Conservation (phyloP, 2,797 vertebrate genomes). For the Hirundo rustica region DNA sequence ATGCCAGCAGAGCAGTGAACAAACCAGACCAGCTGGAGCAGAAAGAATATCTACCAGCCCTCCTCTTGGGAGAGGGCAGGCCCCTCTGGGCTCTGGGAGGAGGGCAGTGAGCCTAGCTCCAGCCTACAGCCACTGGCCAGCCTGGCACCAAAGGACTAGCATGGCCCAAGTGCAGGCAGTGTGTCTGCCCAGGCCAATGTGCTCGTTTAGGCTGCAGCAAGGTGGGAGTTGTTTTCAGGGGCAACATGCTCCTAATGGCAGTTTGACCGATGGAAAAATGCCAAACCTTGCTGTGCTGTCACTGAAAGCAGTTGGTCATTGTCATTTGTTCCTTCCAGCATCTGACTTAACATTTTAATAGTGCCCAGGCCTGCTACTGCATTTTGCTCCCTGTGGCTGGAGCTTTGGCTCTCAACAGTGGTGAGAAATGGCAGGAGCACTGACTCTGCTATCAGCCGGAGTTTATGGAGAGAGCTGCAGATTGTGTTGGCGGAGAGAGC, state of each 20-base stretch:
- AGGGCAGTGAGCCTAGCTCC: background rate
- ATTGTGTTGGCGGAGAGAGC: background rate
- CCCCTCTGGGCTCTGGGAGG: background rate
- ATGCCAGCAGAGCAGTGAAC: background rate
- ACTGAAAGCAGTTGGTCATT: background rate
- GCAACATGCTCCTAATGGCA: background rate
- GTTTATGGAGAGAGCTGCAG: background rate
- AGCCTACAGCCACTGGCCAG: background rate
- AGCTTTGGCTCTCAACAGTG: background rate
- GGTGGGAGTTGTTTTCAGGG: background rate
- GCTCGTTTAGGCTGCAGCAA: background rate
- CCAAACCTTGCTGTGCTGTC: background rate
- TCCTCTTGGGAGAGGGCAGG: conserved; percentile 1
- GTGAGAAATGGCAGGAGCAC: background rate
- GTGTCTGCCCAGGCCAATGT: background rate
- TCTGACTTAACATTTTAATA: background rate
- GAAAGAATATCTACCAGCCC: background rate
- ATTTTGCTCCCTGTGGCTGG: background rate
- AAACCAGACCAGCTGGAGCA: background rate
- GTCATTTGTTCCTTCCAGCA: background rate
- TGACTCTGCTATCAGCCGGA: background rate
- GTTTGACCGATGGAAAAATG: background rate
- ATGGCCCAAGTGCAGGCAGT: background rate
- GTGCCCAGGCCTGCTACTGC: background rate
- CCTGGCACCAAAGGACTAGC: background rate